phyloP scores from a whole-genome alignment of 1,140 invertebrate species.

The Chrysomallon squamiferum region DNA sequence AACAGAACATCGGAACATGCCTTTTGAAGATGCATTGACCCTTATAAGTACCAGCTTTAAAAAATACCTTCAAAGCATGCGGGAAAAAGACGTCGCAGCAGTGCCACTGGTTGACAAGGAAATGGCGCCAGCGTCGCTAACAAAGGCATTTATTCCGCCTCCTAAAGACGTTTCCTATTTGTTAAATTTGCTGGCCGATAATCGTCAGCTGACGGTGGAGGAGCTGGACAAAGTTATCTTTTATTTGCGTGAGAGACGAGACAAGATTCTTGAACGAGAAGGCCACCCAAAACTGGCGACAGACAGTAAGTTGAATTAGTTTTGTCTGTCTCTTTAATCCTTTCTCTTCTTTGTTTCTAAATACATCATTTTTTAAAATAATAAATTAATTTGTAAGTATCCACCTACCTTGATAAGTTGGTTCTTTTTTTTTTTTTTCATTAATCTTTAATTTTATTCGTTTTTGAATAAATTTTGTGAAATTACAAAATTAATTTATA shows the following conservation, averaged over 20 bases:
- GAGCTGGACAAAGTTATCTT: constrained; percentile 83
- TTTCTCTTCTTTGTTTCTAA: neutral
- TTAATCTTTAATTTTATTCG: too few relatives aligned
- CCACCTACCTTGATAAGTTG: too few relatives aligned
- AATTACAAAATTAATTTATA: too few relatives aligned
- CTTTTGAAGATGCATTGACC: constrained; percentile 85
- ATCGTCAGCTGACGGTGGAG: constrained; percentile 76
- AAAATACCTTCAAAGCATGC: constrained; percentile 70
- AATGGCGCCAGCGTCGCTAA: constrained; percentile 9
- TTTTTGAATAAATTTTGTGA: too few relatives aligned
- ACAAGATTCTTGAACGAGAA: constrained; percentile 58
- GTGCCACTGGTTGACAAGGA: constrained; percentile 2
- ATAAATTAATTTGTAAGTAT: too few relatives aligned
- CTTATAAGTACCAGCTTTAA: constrained; percentile 82
- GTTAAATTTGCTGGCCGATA: constrained; percentile 80
- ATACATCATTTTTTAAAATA: neutral
- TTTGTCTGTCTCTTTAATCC: neutral
- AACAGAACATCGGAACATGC: constrained; percentile 92
- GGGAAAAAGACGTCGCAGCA: constrained; percentile 32
- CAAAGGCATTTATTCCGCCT: constrained; percentile 32
- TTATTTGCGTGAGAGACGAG: constrained; percentile 78
- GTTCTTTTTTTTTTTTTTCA: too few relatives aligned
- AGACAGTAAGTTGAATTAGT: constrained; percentile 4
- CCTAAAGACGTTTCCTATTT: constrained; percentile 69
- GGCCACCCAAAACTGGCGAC: constrained; percentile 6